Evolutionary conservation across 2,113 vertebrate species (phyloP).

Genomic region (Pomatorhinus ruficollis): DNA sequence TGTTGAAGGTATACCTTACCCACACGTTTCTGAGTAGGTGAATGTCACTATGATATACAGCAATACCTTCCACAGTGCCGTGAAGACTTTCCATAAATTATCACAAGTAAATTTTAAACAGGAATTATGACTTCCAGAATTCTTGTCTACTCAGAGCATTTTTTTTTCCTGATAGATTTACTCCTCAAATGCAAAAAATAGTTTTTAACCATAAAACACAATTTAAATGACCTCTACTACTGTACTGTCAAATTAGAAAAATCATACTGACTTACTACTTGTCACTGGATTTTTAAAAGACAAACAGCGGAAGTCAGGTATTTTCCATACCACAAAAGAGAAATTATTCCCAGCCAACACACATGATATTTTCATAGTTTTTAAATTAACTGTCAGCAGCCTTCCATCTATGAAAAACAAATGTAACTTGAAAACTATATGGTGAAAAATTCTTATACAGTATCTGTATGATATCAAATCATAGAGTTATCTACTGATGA

Average conservation of each 20-base stretch:
- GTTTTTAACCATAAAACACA: not conserved
- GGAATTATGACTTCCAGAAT: not conserved
- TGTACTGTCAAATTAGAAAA: not conserved
- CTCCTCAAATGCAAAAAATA: not conserved
- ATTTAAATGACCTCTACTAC: not conserved
- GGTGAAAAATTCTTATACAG: not conserved
- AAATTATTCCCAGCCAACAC: not conserved
- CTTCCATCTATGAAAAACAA: not conserved
- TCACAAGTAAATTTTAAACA: not conserved
- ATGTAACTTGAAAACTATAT: not conserved
- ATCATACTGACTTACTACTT: not conserved
- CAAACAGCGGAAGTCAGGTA: not conserved
- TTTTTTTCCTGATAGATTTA: slow-evolving; percentile 3
- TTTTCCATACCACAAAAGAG: not conserved
- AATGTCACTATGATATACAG: not conserved
- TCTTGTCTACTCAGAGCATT: not conserved
- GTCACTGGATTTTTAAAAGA: not conserved
- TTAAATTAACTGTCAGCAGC: not conserved
- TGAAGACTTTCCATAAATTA: not conserved
- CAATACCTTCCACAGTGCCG: not conserved
- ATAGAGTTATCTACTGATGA: not conserved
- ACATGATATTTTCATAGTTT: not conserved
- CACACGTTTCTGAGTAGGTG: not conserved
- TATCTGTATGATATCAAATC: not conserved
- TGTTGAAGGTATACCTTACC: slow-evolving; percentile 16